phyloP scores from a whole-genome alignment of 2,113 vertebrate species.

The Amphiprion ocellaris region DNA sequence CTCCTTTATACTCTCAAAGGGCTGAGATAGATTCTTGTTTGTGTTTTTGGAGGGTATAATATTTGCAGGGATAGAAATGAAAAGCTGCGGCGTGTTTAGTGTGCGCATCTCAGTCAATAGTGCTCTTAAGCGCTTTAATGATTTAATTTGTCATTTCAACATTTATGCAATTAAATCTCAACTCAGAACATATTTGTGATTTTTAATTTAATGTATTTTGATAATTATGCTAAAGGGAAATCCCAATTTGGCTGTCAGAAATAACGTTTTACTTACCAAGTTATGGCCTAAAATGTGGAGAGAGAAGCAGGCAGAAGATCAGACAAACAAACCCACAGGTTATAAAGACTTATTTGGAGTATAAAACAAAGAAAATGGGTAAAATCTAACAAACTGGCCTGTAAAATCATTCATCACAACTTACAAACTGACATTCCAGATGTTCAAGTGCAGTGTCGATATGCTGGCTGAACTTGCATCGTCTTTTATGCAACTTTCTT shows the following conservation, averaged over 20 bases:
- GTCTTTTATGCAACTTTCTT: too few species aligned
- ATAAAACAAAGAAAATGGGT: too few species aligned
- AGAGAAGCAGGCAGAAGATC: not conserved
- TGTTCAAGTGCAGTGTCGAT: too few species aligned
- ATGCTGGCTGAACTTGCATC: too few species aligned
- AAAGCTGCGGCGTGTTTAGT: slow-evolving; percentile 3
- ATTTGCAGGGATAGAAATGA: slow-evolving; percentile 26
- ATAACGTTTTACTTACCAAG: not conserved
- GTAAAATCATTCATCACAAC: not conserved
- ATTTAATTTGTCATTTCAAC: not conserved
- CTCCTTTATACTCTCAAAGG: slow-evolving; percentile 51
- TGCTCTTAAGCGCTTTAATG: not conserved
- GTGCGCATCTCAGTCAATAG: slow-evolving; percentile 3
- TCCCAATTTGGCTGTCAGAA: not conserved
- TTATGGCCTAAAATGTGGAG: not conserved
- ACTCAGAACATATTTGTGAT: not conserved
- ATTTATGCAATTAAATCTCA: not conserved
- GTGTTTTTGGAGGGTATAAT: slow-evolving; percentile 27
- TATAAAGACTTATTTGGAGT: not conserved
- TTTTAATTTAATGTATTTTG: slow-evolving; percentile 8
- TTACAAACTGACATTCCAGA: not conserved
- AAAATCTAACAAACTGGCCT: too few species aligned
- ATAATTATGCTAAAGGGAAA: not conserved
- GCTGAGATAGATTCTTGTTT: slow-evolving; percentile 28
- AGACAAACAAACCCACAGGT: not conserved